Percentiles rank a stretch among this genome's conserved stretches.
Evolutionary conservation across 1,140 invertebrate genomes (phyloP).

Genomic region (Agrypnia vestita): DNA sequence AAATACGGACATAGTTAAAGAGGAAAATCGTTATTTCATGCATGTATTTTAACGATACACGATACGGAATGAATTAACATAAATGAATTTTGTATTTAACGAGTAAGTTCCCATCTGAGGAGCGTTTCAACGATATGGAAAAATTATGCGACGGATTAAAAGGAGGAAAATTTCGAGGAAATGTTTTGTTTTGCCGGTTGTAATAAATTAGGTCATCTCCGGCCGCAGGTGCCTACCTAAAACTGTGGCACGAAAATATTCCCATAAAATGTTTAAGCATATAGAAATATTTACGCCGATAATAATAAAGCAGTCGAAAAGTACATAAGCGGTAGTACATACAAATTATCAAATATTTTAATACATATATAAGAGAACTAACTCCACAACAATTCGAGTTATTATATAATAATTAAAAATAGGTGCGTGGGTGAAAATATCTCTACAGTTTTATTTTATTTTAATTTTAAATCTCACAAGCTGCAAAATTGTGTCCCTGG

Average conservation of each 20-base stretch:
- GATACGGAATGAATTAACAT: constrained; percentile 59
- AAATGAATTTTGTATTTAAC: constrained; percentile 59
- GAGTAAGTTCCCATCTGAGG: constrained; percentile 37
- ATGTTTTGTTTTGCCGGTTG: constrained; percentile 2
- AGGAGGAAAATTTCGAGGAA: constrained; percentile 6
- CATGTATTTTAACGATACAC: constrained; percentile 55
- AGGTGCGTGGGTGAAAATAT: no score
- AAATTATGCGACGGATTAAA: constrained; percentile 37
- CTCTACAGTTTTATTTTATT: no score
- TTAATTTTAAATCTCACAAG: no score
- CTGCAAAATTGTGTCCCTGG: no score
- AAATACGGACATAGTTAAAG: constrained; percentile 50
- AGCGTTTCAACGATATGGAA: constrained; percentile 42
- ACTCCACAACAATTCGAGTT: no score
- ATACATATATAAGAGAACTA: no score
- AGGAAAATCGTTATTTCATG: constrained; percentile 55
- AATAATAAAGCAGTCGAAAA: no score
- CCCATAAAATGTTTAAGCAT: not conserved
- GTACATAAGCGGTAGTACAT: no score
- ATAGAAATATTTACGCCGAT: no score
- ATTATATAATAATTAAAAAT: no score
- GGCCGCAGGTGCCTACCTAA: no score
- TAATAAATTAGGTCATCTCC: constrained; percentile 30
- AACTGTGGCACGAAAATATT: not conserved
- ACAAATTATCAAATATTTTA: no score